phyloP scores from a whole-genome alignment of 2,888 invertebrate species.

The Nomada fucata region DNA sequence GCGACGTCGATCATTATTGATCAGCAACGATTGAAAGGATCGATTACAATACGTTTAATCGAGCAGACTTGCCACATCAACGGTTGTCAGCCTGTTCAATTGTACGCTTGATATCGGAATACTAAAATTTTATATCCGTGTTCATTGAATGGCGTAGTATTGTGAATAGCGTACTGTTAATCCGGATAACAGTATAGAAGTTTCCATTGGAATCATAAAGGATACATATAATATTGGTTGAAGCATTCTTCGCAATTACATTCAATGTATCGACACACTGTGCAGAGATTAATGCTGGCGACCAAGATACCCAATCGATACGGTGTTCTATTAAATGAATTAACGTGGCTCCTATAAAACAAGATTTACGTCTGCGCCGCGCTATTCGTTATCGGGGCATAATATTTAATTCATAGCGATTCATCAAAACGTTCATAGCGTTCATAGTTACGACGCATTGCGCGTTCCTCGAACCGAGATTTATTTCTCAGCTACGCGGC shows the following conservation, averaged over 20 bases:
- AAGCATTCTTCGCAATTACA: background rate
- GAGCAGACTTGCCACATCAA: background rate
- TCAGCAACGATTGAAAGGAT: constrained; percentile 10
- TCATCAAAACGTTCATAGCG: constrained; percentile 3
- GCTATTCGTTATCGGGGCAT: constrained; percentile 18
- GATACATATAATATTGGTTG: constrained; percentile 15
- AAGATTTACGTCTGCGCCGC: constrained; percentile 35
- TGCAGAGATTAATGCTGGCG: constrained; percentile 15
- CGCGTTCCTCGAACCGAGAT: constrained; percentile 37
- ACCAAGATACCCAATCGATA: constrained; percentile 21
- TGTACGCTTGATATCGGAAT: background rate
- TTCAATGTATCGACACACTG: background rate
- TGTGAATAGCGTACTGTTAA: background rate
- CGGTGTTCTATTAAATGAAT: constrained; percentile 39
- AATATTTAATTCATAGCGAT: constrained; percentile 41
- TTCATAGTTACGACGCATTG: constrained; percentile 33
- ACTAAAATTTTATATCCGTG: background rate
- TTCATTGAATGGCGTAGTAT: background rate
- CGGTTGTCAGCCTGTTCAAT: background rate
- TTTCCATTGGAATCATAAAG: background rate
- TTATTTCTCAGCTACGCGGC: constrained; percentile 16
- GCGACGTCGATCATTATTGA: background rate
- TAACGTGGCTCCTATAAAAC: constrained; percentile 41
- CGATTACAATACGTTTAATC: constrained; percentile 4
- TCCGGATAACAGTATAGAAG: constrained; percentile 4